phyloP scores from a whole-genome alignment of 2,113 vertebrate genomes.

The Oreotrochilus melanogaster region DNA sequence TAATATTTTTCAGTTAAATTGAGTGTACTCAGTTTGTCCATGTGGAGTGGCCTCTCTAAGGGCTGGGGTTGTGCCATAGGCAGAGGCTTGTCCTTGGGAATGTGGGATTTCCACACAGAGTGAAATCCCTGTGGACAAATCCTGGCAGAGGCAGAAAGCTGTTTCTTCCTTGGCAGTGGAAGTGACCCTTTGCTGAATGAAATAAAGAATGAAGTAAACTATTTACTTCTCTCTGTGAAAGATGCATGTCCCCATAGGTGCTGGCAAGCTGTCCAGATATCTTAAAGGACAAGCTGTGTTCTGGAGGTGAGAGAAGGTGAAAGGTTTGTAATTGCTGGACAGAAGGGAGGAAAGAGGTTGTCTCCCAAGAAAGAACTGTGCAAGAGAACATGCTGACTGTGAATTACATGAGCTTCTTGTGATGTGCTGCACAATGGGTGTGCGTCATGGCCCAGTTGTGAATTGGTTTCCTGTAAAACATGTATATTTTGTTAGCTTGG shows the following conservation, averaged over 20 bases:
- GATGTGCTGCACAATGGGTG: background rate
- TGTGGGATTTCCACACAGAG: background rate
- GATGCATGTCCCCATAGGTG: background rate
- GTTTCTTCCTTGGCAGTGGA: background rate
- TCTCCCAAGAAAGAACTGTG: background rate
- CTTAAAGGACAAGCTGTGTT: background rate
- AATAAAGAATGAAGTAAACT: background rate
- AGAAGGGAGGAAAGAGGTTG: background rate
- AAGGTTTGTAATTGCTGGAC: background rate
- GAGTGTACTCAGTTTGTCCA: background rate
- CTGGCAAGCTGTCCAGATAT: background rate
- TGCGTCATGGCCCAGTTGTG: rapidly evolving
- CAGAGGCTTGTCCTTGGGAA: background rate
- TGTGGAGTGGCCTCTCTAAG: background rate
- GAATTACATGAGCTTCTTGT: background rate
- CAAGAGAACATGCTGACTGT: background rate
- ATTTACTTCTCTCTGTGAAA: background rate
- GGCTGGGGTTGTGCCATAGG: rapidly evolving
- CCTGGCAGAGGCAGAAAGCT: background rate
- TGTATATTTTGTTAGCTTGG: rapidly evolving
- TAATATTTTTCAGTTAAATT: background rate
- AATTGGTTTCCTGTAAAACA: background rate
- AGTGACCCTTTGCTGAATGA: background rate
- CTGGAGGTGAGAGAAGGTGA: background rate
- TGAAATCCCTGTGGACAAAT: background rate